These are phyloP conservation scores for Styela plicata DNA, from an alignment of 23 tunicate genomes.

Conservation along the genomic window DNA sequence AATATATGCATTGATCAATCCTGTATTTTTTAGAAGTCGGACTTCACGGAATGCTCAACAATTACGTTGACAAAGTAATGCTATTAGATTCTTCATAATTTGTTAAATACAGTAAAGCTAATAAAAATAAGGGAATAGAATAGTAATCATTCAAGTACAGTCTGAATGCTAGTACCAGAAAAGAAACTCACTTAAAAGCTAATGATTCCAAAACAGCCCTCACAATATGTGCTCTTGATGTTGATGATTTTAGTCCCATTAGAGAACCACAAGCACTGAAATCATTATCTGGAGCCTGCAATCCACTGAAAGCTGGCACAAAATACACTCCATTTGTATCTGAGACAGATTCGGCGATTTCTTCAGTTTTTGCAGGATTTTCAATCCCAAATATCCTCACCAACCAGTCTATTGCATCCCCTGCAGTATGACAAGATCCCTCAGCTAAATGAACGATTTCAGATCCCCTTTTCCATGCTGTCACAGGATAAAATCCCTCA, in stretches of 20 bases:
- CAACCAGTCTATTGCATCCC: constrained; percentile 86
- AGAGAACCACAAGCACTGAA: constrained; percentile 79
- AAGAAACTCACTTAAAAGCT: constrained; percentile 56
- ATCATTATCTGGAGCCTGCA: constrained; percentile 93
- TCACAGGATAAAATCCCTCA: constrained; percentile 86
- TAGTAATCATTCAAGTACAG: no score
- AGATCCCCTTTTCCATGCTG: constrained; percentile 84
- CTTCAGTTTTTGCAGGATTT: constrained; percentile 46
- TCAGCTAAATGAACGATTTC: constrained; percentile 77
- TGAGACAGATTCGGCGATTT: constrained; percentile 36
- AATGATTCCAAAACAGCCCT: constrained; percentile 88
- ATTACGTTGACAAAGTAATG: no score
- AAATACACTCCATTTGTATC: constrained; percentile 60
- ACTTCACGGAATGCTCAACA: no score
- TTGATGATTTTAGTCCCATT: constrained; percentile 71
- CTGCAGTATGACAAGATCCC: constrained; percentile 72
- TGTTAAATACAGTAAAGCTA: no score
- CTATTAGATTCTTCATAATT: no score
- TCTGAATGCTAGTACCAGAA: no score
- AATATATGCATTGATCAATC: no score
- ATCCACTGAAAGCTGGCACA: constrained; percentile 87
- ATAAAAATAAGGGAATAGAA: no score
- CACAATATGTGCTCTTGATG: constrained; percentile 42
- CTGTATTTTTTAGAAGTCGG: no score
- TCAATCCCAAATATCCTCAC: constrained; percentile 35